Percentiles rank a stretch among this genome's conserved stretches.
phyloP scores from a whole-genome alignment of 92 coral and sea anemone genomes.

The Porites lobata region DNA sequence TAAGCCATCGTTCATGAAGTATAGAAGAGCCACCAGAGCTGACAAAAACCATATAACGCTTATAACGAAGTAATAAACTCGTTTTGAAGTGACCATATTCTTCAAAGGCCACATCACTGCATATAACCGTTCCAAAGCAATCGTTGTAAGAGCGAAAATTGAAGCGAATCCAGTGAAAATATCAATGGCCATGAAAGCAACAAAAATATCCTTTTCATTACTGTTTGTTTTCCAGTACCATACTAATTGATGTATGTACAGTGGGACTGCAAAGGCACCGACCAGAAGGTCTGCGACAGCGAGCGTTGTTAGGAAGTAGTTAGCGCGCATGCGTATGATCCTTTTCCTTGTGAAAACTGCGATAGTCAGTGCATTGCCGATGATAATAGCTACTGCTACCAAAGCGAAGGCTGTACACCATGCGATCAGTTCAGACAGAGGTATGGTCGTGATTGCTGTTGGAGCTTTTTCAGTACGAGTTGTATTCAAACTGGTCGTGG shows the following conservation, averaged over 20 bases:
- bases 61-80: conserved; percentile 66
- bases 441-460: conserved; percentile 13
- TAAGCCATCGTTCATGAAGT: conserved; percentile 67
- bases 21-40: conserved; percentile 62
- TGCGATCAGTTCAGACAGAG: conserved; percentile 59
- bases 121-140: conserved; percentile 78
- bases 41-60: conserved; percentile 78
- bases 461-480: background rate
- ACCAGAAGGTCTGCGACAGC: conserved; percentile 85
- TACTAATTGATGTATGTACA: conserved; percentile 76
- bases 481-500: background rate
- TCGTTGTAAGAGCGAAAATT: conserved; percentile 79
- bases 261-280: conserved; percentile 76
- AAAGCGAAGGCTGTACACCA: conserved; percentile 76
- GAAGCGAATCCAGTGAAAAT: conserved; percentile 87
- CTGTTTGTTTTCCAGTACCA: conserved; percentile 67
- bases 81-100: conserved; percentile 67
- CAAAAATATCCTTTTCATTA: conserved; percentile 26
- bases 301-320: conserved; percentile 77
- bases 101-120: conserved; percentile 82
- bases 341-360: conserved; percentile 83
- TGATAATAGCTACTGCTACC: conserved; percentile 68
- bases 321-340: conserved; percentile 82
- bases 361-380: conserved; percentile 80
- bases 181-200: conserved; percentile 77